These are phyloP conservation scores for Chiroxiphia lanceolata DNA, from an alignment of 2,797 vertebrate species.

Conservation along the genomic window DNA sequence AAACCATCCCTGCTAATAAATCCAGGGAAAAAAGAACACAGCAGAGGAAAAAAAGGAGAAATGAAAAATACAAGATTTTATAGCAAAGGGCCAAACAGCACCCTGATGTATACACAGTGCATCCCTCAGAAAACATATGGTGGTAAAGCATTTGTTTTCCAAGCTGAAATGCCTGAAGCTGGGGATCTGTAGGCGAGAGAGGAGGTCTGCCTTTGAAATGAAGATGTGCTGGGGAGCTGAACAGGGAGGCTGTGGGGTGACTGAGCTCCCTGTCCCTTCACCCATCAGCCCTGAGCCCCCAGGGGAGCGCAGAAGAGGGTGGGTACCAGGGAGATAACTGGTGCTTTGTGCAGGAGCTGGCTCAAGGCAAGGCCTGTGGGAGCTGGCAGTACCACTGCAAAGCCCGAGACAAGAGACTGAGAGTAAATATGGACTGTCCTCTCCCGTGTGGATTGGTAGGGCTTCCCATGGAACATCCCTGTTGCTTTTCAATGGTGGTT, in stretches of 20 bases:
- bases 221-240: background rate
- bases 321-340: fast-evolving
- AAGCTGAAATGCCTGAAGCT: background rate
- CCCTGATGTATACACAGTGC: background rate
- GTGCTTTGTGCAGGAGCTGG: background rate
- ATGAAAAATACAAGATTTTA: background rate
- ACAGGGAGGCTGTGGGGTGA: background rate
- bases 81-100: background rate
- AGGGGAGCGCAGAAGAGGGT: background rate
- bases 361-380: fast-evolving
- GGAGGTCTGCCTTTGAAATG: background rate
- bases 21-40: slow-evolving; percentile 32
- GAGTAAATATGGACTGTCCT: background rate
- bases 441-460: fast-evolving
- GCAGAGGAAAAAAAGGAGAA: background rate
- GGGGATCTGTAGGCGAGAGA: background rate
- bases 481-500: background rate
- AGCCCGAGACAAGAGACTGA: background rate
- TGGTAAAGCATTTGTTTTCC: background rate
- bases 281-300: fast-evolving
- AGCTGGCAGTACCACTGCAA: background rate
- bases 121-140: background rate
- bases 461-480: background rate
- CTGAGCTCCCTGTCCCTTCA: background rate
- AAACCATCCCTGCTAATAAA: slow-evolving; percentile 58